Evolutionary conservation across 2,888 invertebrate genomes (phyloP), one percentile per base, ranked within the genome.

Genomic region (Ichneumon xanthorius): DNA sequence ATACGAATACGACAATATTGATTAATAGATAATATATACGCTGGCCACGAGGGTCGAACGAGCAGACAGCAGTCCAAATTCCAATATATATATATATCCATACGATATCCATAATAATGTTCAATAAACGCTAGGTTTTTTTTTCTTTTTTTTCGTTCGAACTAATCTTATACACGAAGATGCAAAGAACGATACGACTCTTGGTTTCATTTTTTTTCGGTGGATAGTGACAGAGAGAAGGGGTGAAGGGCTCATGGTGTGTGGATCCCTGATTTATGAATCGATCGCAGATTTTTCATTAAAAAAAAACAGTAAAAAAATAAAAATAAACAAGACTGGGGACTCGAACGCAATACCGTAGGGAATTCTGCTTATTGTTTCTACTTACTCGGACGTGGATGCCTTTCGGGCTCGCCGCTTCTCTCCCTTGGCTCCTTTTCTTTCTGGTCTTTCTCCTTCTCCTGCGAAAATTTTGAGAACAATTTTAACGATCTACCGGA

Each of bases 381-480:
- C 86, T 92, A 94, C 94, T 94, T 92, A 94, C 93, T 93, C 92
- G 94, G 93, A 91, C 93, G 92, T 88, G 93, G 93, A 90, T 93
- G 93, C 90, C 93, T 93, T 89, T 93, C 93, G 40, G 90, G 92
- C 89, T 93, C 93, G 63, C 89, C 88, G 88, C 91, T 92, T 87
- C 90, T 92, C 71, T 94, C 93, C 85, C 89, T 90, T 71, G 88
- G 87, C 70, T 93, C 93, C 81, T 93, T 93, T 78, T 92, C 92
- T 86, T 92, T 93, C 50, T 86, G 88, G 79, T 93, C 93, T 80
- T 92, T 92, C 67, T 93, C 92, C 85, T 92, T 93, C 71, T 93
- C 93, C 93, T 93, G 55, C 55, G 82, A 6, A 80, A 72, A 81
- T 55, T 9, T 76, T 63, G 19, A 2, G 3, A 26, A 26, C 0